Percentiles rank a stretch among this genome's conserved stretches.
These are phyloP conservation scores for Lethenteron camtschaticum DNA, from an alignment of 2,113 vertebrate genomes.

Conservation along the genomic window DNA sequence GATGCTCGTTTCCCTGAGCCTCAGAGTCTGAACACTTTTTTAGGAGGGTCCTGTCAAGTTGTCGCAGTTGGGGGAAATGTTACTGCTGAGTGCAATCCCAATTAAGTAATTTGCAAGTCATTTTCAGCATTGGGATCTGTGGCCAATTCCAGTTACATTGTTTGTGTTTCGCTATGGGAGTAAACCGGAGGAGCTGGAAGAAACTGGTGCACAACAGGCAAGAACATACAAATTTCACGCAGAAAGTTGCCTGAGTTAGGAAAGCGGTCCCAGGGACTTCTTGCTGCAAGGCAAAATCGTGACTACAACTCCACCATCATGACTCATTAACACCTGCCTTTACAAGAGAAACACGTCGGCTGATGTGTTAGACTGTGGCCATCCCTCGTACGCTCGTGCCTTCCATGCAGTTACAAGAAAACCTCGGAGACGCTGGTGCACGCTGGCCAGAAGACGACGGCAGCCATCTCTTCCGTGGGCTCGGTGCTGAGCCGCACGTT, in stretches of 20 bases:
- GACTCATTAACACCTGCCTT: not conserved
- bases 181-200: no score
- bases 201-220: not conserved
- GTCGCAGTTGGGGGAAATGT: no score
- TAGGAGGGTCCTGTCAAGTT: no score
- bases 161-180: no score
- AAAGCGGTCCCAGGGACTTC: not conserved
- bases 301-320: not conserved
- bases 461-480: slow-evolving; percentile 69
- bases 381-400: slow-evolving; percentile 8
- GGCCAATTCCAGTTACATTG: no score
- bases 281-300: not conserved
- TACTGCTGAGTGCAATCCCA: no score
- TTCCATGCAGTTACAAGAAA: slow-evolving; percentile 55
- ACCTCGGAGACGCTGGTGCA: slow-evolving; percentile 76
- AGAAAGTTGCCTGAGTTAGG: not conserved
- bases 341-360: not conserved
- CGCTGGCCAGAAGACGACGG: slow-evolving; percentile 65
- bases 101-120: no score
- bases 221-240: not conserved
- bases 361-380: not conserved
- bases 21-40: no score
- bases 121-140: no score
- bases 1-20: no score
- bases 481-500: slow-evolving; percentile 69